Evolutionary conservation across 2,113 vertebrate species (phyloP).

Genomic region (Scatophagus argus): DNA sequence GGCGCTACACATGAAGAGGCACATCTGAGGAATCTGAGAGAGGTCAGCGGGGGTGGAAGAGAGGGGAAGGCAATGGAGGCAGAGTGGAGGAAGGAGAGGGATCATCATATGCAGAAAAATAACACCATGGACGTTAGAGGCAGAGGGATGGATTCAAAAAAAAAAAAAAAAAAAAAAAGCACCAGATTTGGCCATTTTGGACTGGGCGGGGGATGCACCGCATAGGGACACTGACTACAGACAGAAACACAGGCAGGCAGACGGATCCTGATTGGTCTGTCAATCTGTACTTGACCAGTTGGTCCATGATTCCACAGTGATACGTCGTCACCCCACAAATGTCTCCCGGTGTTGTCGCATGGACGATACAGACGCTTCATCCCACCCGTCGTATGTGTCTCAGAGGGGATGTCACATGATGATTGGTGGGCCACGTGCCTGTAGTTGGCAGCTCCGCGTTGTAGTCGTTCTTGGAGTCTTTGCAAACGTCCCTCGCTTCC

Average conservation of each 20-base stretch:
- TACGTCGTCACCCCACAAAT: constrained; percentile 22
- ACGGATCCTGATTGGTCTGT: constrained; percentile 10
- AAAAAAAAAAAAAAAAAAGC: constrained; percentile 29
- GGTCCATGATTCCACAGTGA: constrained; percentile 48
- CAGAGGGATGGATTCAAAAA: constrained; percentile 20
- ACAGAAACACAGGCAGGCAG: constrained; percentile 24
- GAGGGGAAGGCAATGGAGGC: constrained; percentile 47
- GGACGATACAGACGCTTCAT: constrained; percentile 44
- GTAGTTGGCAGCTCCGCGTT: constrained; percentile 60
- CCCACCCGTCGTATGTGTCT: constrained; percentile 52
- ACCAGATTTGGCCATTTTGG: constrained; percentile 29
- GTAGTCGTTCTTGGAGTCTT: constrained; percentile 10
- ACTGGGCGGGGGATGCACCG: constrained; percentile 11
- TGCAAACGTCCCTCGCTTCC: constrained; percentile 35
- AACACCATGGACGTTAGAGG: constrained; percentile 49
- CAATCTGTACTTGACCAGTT: constrained; percentile 42
- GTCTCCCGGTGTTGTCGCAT: not conserved
- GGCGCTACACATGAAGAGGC: constrained; percentile 99
- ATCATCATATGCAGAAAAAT: constrained; percentile 41
- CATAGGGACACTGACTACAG: constrained; percentile 36
- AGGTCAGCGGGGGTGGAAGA: constrained; percentile 53
- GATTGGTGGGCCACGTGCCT: constrained; percentile 21
- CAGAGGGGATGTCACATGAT: constrained; percentile 13
- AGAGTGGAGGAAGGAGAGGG: constrained; percentile 57
- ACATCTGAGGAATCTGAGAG: constrained; percentile 86